Conservation (phyloP, 2,113 vertebrate genomes). For the Epinephelus fuscoguttatus region DNA sequence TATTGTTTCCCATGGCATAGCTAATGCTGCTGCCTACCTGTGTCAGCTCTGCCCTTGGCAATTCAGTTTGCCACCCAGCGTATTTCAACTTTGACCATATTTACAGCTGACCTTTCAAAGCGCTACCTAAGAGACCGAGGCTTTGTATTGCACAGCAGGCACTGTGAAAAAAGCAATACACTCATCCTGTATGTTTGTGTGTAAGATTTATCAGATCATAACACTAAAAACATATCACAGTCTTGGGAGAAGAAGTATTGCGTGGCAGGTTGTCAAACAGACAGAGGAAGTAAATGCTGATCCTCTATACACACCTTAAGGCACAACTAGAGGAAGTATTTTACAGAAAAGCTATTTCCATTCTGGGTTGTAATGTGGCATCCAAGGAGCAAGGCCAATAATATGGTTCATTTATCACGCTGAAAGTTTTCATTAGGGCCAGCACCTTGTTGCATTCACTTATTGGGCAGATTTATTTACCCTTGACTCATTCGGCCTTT, state of each 20-base stretch:
- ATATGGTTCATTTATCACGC: slow-evolving; percentile 55
- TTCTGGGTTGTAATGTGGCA: slow-evolving; percentile 19
- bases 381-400: slow-evolving; percentile 38
- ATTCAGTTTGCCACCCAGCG: slow-evolving; percentile 19
- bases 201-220: neutral
- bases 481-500: slow-evolving; percentile 46
- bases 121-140: neutral
- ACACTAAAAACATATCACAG: slow-evolving; percentile 10
- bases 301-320: neutral
- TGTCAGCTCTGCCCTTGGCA: slow-evolving; percentile 18
- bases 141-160: neutral
- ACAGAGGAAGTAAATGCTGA: slow-evolving; percentile 12
- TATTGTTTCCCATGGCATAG: neutral
- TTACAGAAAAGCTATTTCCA: slow-evolving; percentile 25
- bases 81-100: slow-evolving; percentile 20
- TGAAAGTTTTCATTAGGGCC: slow-evolving; percentile 61
- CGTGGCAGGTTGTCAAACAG: neutral
- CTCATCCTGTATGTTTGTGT: slow-evolving; percentile 9
- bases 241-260: neutral
- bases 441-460: slow-evolving; percentile 44
- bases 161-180: neutral
- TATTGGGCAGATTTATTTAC: slow-evolving; percentile 56
- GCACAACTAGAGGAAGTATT: slow-evolving; percentile 5
- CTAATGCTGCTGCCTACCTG: neutral
- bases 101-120: slow-evolving; percentile 44